Evolutionary conservation across 92 coral and sea anemone genomes (phyloP).

Genomic region (Anthopleura xanthogrammica): DNA sequence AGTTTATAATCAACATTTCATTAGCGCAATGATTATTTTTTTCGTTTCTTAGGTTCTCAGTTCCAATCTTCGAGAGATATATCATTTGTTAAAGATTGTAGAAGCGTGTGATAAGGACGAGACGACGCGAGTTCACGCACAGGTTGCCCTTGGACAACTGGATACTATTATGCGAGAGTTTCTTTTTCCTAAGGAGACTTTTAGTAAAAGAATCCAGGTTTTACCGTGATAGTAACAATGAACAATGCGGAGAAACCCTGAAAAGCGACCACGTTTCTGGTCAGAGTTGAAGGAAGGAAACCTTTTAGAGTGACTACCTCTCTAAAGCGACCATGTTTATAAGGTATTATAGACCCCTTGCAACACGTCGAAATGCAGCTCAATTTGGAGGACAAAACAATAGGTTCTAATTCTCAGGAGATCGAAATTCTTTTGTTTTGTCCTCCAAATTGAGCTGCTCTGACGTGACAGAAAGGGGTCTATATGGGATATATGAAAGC

Average conservation of each 20-base stretch:
- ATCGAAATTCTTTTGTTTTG: too few relatives aligned
- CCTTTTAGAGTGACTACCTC: background rate
- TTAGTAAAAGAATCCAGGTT: slow-evolving; percentile 73
- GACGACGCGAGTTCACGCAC: slow-evolving; percentile 76
- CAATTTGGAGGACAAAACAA: too few relatives aligned
- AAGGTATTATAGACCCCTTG: too few relatives aligned
- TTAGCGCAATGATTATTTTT: background rate
- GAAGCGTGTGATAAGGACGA: slow-evolving; percentile 76
- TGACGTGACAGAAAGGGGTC: background rate
- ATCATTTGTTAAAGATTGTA: slow-evolving; percentile 75
- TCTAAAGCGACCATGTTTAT: background rate
- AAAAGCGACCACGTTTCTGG: background rate
- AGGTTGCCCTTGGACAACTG: slow-evolving; percentile 73
- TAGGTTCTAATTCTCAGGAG: too few relatives aligned
- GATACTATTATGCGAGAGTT: slow-evolving; percentile 77
- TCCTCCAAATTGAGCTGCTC: too few relatives aligned
- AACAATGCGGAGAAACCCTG: background rate
- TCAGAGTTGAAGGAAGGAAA: background rate
- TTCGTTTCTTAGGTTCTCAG: slow-evolving; percentile 54
- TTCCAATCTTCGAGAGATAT: slow-evolving; percentile 72
- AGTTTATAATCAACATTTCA: too few relatives aligned
- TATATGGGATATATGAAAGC: too few relatives aligned
- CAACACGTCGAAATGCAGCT: too few relatives aligned
- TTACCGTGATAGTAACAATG: slow-evolving; percentile 38
- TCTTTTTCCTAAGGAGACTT: slow-evolving; percentile 75